These are phyloP conservation scores for Carabus problematicus DNA, from an alignment of 2,888 invertebrate genomes.

Conservation along the genomic window DNA sequence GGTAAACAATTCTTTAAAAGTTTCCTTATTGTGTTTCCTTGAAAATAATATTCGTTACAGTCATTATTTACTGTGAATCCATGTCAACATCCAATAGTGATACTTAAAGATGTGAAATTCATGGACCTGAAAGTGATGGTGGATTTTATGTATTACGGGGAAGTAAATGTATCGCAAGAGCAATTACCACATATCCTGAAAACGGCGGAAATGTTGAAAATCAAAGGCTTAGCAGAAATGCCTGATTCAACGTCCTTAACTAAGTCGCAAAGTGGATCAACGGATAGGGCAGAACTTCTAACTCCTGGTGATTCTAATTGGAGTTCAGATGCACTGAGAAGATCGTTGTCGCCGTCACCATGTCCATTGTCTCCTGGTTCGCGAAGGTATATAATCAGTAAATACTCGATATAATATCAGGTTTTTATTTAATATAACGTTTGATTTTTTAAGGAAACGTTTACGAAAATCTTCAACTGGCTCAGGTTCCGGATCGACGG, in stretches of 20 bases:
- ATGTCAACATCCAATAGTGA: slow-evolving; percentile 88
- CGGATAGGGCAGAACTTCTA: slow-evolving; percentile 62
- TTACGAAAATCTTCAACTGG: slow-evolving; percentile 73
- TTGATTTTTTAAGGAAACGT: slow-evolving; percentile 63
- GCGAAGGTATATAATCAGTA: slow-evolving; percentile 52
- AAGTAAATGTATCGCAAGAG: slow-evolving; percentile 90
- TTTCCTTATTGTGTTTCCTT: background rate
- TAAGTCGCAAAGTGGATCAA: slow-evolving; percentile 70
- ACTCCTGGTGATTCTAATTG: slow-evolving; percentile 66
- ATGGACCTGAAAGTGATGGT: slow-evolving; percentile 86
- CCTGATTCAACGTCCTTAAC: slow-evolving; percentile 78
- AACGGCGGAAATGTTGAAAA: slow-evolving; percentile 86
- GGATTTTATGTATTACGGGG: slow-evolving; percentile 92
- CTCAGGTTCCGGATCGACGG: slow-evolving; percentile 63
- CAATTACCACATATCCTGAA: slow-evolving; percentile 80
- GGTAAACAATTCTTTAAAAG: slow-evolving; percentile 60
- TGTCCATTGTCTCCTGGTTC: slow-evolving; percentile 63
- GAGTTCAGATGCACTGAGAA: slow-evolving; percentile 64
- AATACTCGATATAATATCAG: slow-evolving; percentile 9
- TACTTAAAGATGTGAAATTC: slow-evolving; percentile 87
- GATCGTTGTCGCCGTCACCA: slow-evolving; percentile 71
- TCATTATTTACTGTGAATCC: slow-evolving; percentile 85
- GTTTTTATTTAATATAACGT: slow-evolving; percentile 28
- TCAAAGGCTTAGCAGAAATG: slow-evolving; percentile 88
- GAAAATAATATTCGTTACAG: slow-evolving; percentile 56